Conservation (phyloP, 2,888 invertebrate genomes). For the Drosophila vallismaia region DNA sequence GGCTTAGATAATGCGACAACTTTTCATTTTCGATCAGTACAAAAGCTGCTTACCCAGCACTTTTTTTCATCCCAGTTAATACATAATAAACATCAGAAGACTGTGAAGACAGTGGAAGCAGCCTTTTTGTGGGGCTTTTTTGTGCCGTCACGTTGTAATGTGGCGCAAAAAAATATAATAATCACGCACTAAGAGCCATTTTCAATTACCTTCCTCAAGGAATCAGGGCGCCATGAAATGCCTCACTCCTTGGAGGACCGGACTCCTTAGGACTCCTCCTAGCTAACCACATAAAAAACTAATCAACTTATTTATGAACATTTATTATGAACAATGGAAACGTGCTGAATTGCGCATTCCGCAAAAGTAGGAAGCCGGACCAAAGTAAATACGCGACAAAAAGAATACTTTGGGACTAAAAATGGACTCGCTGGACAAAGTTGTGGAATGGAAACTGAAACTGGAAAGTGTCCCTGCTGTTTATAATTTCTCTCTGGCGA, state of each 20-base stretch:
- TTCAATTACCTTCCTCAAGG: slow-evolving; percentile 68
- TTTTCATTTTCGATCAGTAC: slow-evolving; percentile 34
- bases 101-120: slow-evolving; percentile 15
- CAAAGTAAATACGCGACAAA: slow-evolving; percentile 37
- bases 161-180: slow-evolving; percentile 61
- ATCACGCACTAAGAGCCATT: slow-evolving; percentile 74
- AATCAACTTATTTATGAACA: slow-evolving; percentile 78
- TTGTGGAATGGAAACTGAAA: slow-evolving; percentile 15
- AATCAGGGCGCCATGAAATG: slow-evolving; percentile 24
- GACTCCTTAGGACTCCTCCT: slow-evolving; percentile 8
- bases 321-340: slow-evolving; percentile 73
- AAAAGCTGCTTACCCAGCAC: slow-evolving; percentile 67
- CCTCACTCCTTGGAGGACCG: background rate
- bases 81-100: slow-evolving; percentile 47
- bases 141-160: slow-evolving; percentile 57
- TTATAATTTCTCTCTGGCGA: slow-evolving; percentile 59
- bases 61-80: slow-evolving; percentile 54
- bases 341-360: slow-evolving; percentile 73
- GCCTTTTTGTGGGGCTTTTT: slow-evolving; percentile 36
- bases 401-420: slow-evolving; percentile 24
- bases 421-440: slow-evolving; percentile 32
- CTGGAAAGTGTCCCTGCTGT: slow-evolving; percentile 45
- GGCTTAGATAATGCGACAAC: background rate
- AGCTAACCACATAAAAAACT: slow-evolving; percentile 71
- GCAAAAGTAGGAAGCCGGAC: slow-evolving; percentile 9